Evolutionary conservation across 2,888 invertebrate genomes (phyloP), one percentile per base, ranked within the genome.

Genomic region (Oxytorus armatus): DNA sequence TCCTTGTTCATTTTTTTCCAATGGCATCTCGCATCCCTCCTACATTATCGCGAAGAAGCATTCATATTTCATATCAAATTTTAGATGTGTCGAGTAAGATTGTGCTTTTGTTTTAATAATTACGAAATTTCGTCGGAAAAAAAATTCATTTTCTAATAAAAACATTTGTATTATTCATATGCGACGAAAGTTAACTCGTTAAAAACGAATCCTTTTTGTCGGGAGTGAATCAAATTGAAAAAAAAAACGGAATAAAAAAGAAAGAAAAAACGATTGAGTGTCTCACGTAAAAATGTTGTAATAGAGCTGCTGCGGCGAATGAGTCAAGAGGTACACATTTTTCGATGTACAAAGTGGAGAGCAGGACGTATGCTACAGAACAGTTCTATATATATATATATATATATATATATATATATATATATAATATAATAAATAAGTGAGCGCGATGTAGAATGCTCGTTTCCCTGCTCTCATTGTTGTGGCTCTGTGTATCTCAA

Each of bases 391-490:
- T 11, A 42, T 61, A 39, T 16, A 44, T n/a, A 33, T 44, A 8
- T 21, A 33, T n/a, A 25, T 16, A 14, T n/a, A 23, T 33, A 47
- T 25, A 1, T 14, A 39, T 51, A 77, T 44, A 57, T 25, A 10
- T 36, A 33, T 10, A 68, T 33, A 47, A 33, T 44, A 61, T 72
- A 80, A 76, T 69, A 69, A 79, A 69, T 63, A 73, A 23, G 47
- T 21, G 51, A 77, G 49, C 25, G 47, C 65, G 33, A 18, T 70
- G 69, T 65, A 49, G 72, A 79, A 59, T 80, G 82, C 70, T 80
- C 82, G 69, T 82, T 82, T 82, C 33, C 49, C 77, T 42, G 79
- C 61, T 14, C 65, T 66, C 77, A 73, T 82, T 79, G 81, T 79
- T 72, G 79, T 55, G 63, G 59, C 66, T 68, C 59, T 51, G 47